Base-by-base conservation (phyloP, 1,140 invertebrate genomes). In the Drosophila jambulina region DNA sequence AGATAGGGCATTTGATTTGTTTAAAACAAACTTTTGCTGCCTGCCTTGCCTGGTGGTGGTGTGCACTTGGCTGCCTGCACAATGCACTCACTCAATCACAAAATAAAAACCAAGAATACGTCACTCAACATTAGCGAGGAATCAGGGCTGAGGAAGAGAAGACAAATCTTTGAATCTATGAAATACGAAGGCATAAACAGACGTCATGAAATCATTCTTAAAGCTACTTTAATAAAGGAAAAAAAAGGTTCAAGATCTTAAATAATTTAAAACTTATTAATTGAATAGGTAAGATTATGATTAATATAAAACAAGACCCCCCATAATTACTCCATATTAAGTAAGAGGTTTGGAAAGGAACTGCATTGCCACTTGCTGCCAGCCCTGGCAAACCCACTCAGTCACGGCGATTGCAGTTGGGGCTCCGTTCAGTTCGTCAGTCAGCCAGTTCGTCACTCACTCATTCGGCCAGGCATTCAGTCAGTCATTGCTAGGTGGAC, bases 1-100 rank as follows among this genome's bases (percentile, higher is more conserved):
- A 78, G 61, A 71, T 68, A 71, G 40, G 58, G 71, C 57, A 70
- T 74, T 84, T 74, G 78, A 86, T 85, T 85, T 86, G 78, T 87
- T 86, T 86, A 80, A 83, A 86, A 69, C 56, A 80, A 54, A 79
- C 53, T 71, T 85, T 53, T 42, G 17, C 34, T 59, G 61, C 43
- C 21, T 32, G 56, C 46, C 46, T 46, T 15, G 48, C 23, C 15
- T 32, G 29, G 65, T 72, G 45, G 27, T 77, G 65, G 60, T 82
- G 65, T 72, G 58, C 72, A 61, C 62, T 81, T 57, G 62, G 58
- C 53, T 61, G 65, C 56, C 76, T 61, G 56, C 43, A 75, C 64
- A 75, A 42, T 45, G 71, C 45, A 77, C 74, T 40, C 45, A 77
- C 74, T 40, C 40, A 61, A 34, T 59, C 48, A 64, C 54, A 43